Evolutionary conservation across 2,797 vertebrate species (phyloP).

Genomic region (Staurois parvus): DNA sequence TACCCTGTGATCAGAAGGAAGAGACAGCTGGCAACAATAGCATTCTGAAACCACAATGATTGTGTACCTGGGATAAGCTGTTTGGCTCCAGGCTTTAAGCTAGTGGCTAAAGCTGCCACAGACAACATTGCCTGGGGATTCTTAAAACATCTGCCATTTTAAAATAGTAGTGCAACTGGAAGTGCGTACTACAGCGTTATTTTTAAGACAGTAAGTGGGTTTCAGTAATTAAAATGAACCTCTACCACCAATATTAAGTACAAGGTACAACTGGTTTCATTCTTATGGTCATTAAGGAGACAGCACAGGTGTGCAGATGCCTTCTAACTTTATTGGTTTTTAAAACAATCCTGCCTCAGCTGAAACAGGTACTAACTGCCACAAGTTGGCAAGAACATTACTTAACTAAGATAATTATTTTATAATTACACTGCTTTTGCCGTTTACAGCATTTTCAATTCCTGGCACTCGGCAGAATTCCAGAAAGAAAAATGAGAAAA

Average conservation of each 20-base stretch:
- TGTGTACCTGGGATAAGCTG: no score
- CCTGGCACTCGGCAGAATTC: constrained; percentile 8
- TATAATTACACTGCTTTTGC: background rate
- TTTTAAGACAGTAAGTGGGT: no score
- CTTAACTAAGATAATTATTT: background rate
- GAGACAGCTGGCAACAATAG: no score
- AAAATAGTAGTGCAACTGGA: no score
- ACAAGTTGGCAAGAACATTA: background rate
- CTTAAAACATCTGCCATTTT: no score
- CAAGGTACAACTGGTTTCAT: background rate
- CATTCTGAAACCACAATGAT: no score
- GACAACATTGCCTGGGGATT: no score
- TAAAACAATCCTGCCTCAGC: background rate
- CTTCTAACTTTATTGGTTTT: background rate
- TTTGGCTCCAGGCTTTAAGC: no score
- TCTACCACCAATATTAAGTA: background rate
- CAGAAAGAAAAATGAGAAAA: constrained; percentile 15
- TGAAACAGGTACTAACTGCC: background rate
- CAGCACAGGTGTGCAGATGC: background rate
- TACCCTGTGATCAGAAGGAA: no score
- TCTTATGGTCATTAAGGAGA: background rate
- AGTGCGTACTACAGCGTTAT: no score
- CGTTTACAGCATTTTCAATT: background rate
- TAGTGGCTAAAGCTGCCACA: no score
- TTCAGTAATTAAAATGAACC: background rate